phyloP scores from a whole-genome alignment of 2,797 vertebrate genomes.

The Enteromius argenteus region DNA sequence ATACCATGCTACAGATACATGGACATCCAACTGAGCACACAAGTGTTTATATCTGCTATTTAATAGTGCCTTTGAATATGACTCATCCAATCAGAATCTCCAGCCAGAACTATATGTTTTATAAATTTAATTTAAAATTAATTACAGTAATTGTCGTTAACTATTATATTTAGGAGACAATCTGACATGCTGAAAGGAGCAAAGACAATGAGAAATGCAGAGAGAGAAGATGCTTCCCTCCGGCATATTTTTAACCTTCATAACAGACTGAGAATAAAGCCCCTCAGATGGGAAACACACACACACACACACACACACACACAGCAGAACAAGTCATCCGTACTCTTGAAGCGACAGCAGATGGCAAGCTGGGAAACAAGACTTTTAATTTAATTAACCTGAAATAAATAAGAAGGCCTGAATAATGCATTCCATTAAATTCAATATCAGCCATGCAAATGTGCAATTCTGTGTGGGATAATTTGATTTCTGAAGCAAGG shows the following conservation, averaged over 20 bases:
- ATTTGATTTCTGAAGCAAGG: slow-evolving; percentile 47
- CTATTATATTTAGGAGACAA: slow-evolving; percentile 19
- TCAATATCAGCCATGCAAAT: slow-evolving; percentile 59
- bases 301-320: not conserved
- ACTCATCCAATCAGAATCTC: not conserved
- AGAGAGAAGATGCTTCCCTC: slow-evolving; percentile 5
- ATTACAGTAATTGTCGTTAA: slow-evolving; percentile 28
- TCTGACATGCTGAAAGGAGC: slow-evolving; percentile 5
- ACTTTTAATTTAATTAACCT: slow-evolving; percentile 72
- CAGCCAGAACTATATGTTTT: not conserved
- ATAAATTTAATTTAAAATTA: slow-evolving; percentile 22
- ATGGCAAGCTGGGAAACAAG: slow-evolving; percentile 66
- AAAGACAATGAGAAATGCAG: not conserved
- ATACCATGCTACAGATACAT: not conserved
- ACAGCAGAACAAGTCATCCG: slow-evolving; percentile 13
- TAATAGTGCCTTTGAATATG: not conserved
- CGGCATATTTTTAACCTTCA: slow-evolving; percentile 20
- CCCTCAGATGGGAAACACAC: slow-evolving; percentile 7
- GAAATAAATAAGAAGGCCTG: slow-evolving; percentile 57
- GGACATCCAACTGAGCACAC: not conserved
- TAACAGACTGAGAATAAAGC: not conserved
- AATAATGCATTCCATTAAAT: slow-evolving; percentile 58
- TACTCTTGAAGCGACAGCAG: slow-evolving; percentile 56
- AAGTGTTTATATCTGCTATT: not conserved
- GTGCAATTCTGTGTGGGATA: slow-evolving; percentile 30